Conservation (phyloP, 2,113 vertebrate genomes). For the Ctenomys sociabilis region DNA sequence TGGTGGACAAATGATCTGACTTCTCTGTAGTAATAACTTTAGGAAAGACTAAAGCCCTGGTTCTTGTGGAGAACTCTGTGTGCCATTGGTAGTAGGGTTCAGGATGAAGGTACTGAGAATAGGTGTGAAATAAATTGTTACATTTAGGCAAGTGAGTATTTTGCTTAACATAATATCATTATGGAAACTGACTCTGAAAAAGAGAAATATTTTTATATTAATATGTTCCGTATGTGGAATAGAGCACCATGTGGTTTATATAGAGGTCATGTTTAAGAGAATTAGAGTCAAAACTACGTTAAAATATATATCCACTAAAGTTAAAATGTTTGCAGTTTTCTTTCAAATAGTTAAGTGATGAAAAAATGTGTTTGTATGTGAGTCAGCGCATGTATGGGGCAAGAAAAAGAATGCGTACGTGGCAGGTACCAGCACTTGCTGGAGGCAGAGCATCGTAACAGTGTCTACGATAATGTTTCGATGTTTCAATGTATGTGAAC, state of each 20-base stretch:
- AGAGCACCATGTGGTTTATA: neutral
- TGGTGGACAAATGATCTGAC: neutral
- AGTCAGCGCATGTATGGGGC: no score
- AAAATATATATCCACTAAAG: neutral
- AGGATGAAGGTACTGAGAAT: neutral
- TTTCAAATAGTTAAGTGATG: slow-evolving; percentile 11
- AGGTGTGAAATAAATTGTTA: neutral
- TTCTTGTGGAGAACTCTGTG: neutral
- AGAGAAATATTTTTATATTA: slow-evolving; percentile 6
- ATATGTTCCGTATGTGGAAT: neutral
- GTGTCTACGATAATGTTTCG: neutral
- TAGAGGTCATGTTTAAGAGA: neutral
- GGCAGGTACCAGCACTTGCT: neutral
- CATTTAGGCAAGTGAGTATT: neutral
- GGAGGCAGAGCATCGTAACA: neutral
- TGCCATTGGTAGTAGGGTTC: neutral
- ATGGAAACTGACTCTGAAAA: neutral
- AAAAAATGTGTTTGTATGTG: neutral
- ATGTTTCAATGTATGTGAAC: neutral
- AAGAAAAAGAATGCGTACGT: no score
- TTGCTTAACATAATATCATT: slow-evolving; percentile 11
- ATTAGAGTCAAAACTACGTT: neutral
- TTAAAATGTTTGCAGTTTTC: neutral
- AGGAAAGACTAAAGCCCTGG: neutral
- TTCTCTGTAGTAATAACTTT: neutral